Conservation (phyloP, 1,140 invertebrate species). For the Drosophila pseudoobscura region DNA sequence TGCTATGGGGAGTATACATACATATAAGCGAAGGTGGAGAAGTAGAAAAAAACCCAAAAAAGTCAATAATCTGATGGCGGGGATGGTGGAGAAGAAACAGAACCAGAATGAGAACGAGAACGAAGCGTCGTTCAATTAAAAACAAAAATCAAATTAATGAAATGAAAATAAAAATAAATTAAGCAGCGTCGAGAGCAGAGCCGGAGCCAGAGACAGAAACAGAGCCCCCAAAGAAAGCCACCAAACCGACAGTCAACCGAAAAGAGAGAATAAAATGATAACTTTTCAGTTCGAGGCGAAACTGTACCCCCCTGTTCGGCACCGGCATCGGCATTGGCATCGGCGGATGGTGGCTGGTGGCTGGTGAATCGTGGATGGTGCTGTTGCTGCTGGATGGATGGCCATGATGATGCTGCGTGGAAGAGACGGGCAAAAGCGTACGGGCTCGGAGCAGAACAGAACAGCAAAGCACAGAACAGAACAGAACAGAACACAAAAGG, state of each 20-base stretch:
- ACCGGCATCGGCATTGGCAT: constrained; percentile 43
- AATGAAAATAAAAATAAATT: constrained; percentile 77
- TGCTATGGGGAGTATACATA: constrained; percentile 10
- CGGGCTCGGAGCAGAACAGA: constrained; percentile 65
- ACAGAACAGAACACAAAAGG: constrained; percentile 72
- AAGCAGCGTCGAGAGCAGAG: constrained; percentile 49
- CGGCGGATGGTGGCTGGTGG: constrained; percentile 7
- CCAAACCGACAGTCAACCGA: constrained; percentile 54
- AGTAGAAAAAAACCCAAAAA: constrained; percentile 38
- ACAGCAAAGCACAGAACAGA: constrained; percentile 71
- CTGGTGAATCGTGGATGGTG: background rate
- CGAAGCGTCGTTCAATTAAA: constrained; percentile 43
- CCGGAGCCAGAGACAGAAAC: constrained; percentile 7
- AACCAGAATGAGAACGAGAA: constrained; percentile 36
- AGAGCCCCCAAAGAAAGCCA: constrained; percentile 62
- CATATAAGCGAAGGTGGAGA: constrained; percentile 7
- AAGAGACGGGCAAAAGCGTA: constrained; percentile 54
- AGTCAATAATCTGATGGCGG: constrained; percentile 78
- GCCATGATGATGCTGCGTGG: constrained; percentile 63
- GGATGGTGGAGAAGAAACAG: constrained; percentile 19
- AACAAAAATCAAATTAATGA: constrained; percentile 76
- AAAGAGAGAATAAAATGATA: constrained; percentile 68
- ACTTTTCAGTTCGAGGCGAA: constrained; percentile 79
- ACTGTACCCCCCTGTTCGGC: constrained; percentile 72
- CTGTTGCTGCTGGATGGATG: constrained; percentile 1